A percentile compares a stretch with the other conserved stretches of the same genome.
Evolutionary conservation across 2,113 vertebrate species (phyloP).

Genomic region (Microtus ochrogaster): DNA sequence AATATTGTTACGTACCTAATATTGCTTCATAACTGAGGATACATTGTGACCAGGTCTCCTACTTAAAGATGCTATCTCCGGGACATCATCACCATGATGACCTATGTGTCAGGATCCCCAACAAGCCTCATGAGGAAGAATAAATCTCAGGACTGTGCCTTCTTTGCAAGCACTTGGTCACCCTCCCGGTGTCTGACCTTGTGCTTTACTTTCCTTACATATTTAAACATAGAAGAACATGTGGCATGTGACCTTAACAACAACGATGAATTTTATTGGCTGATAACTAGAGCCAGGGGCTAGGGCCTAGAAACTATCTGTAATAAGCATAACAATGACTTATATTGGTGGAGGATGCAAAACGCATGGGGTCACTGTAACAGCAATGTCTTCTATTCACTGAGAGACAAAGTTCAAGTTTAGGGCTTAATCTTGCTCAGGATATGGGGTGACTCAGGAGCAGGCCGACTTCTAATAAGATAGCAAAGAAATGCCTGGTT

Average conservation of each 20-base stretch:
- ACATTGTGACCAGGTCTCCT: not conserved
- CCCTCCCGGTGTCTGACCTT: not conserved
- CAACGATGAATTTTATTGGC: too few relatives aligned
- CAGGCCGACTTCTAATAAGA: not conserved
- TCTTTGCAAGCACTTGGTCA: not conserved
- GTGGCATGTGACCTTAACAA: not conserved
- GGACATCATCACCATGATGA: not conserved
- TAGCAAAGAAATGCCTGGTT: too few relatives aligned
- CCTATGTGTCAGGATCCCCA: not conserved
- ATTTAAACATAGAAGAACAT: not conserved
- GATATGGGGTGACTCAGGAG: too few relatives aligned
- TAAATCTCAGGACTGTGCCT: not conserved
- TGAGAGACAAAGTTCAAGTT: too few relatives aligned
- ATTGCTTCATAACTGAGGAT: not conserved
- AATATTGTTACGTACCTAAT: not conserved
- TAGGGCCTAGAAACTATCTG: not conserved
- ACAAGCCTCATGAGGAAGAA: not conserved
- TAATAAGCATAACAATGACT: not conserved
- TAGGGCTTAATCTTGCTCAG: too few relatives aligned
- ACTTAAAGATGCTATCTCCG: not conserved
- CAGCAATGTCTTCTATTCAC: not conserved
- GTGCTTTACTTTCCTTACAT: not conserved
- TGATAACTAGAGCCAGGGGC: too few relatives aligned
- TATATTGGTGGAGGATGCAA: not conserved
- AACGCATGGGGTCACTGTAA: not conserved